phyloP scores from a whole-genome alignment of 2,797 vertebrate species.

The Thamnophis elegans region DNA sequence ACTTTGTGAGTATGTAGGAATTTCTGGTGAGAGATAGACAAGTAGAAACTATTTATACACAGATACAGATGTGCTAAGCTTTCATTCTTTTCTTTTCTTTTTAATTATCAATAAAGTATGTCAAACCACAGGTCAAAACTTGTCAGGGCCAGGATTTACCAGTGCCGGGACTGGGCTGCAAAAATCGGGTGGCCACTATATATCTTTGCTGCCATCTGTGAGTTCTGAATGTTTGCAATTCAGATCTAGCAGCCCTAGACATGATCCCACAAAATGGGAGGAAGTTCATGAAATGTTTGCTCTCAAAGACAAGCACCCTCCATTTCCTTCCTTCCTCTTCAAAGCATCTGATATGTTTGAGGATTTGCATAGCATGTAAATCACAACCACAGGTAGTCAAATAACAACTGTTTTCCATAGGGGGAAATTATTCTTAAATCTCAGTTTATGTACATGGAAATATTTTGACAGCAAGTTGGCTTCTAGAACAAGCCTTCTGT shows the following conservation, averaged over 20 bases:
- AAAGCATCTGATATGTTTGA: neutral
- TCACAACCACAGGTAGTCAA: neutral
- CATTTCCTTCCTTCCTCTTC: neutral
- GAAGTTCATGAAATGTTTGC: neutral
- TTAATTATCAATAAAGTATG: neutral
- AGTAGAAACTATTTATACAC: neutral
- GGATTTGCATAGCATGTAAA: neutral
- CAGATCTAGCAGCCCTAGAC: neutral
- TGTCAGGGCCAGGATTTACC: neutral
- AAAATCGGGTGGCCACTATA: neutral
- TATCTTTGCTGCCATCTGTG: neutral
- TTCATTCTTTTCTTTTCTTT: neutral
- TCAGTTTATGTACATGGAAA: neutral
- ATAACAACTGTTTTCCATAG: constrained; percentile 14
- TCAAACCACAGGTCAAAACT: neutral
- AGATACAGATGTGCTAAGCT: neutral
- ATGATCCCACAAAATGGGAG: neutral
- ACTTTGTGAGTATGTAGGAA: neutral
- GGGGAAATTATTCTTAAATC: neutral
- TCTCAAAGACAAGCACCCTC: neutral
- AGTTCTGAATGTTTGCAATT: neutral
- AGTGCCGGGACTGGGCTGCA: neutral
- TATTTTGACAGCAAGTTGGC: neutral
- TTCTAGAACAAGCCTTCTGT: neutral
- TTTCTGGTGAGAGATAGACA: neutral